Conservation (phyloP, 2,888 invertebrate genomes). For the Agrotis clavis region DNA sequence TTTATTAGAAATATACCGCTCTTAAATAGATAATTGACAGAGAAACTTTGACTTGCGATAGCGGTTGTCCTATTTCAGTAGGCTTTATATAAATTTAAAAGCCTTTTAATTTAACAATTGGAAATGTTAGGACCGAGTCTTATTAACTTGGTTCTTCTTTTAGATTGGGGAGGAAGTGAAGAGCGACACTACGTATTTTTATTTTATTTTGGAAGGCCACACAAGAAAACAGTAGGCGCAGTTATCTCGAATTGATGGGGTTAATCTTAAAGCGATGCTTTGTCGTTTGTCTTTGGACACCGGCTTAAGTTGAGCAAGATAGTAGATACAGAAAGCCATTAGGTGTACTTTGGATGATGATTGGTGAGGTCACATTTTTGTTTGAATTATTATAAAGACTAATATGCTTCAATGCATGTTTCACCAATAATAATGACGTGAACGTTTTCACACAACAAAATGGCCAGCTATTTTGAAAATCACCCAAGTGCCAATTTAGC, state of each 20-base stretch:
- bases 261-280: slow-evolving; percentile 86
- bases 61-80: slow-evolving; percentile 21
- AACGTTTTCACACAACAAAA: too few species aligned
- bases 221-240: slow-evolving; percentile 81
- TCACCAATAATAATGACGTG: too few species aligned
- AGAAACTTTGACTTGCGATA: slow-evolving; percentile 14
- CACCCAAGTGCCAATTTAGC: not conserved
- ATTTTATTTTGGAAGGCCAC: slow-evolving; percentile 77
- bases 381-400: slow-evolving; percentile 29
- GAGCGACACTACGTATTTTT: slow-evolving; percentile 59
- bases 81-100: slow-evolving; percentile 19
- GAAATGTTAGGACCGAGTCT: not conserved
- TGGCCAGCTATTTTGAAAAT: too few species aligned
- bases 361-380: slow-evolving; percentile 55
- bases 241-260: slow-evolving; percentile 85
- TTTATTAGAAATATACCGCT: slow-evolving; percentile 50
- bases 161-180: slow-evolving; percentile 50
- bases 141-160: slow-evolving; percentile 20
- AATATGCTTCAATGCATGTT: too few species aligned
- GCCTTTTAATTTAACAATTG: slow-evolving; percentile 15
- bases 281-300: slow-evolving; percentile 81
- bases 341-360: slow-evolving; percentile 65
- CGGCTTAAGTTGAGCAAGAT: slow-evolving; percentile 77
- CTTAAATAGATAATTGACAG: slow-evolving; percentile 31
- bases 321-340: slow-evolving; percentile 73